Evolutionary conservation across 2,113 vertebrate genomes (phyloP).

Genomic region (Chloropsis hardwickii): DNA sequence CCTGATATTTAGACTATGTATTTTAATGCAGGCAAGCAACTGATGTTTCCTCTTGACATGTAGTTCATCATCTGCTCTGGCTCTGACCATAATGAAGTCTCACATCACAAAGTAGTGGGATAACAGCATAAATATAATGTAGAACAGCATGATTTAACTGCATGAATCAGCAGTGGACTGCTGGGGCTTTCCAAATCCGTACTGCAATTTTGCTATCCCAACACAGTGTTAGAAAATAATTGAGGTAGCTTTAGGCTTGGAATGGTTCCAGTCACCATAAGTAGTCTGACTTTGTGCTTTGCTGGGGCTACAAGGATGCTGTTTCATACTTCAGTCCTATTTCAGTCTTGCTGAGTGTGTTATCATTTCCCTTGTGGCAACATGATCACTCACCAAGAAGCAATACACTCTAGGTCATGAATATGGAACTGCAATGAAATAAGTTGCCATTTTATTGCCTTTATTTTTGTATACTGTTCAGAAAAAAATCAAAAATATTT

Average conservation of each 20-base stretch:
- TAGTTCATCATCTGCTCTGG: conserved; percentile 10
- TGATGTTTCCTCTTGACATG: not conserved
- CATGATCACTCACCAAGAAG: not conserved
- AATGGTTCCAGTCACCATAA: conserved; percentile 15
- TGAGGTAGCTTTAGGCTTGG: conserved; percentile 11
- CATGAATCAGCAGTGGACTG: conserved; percentile 33
- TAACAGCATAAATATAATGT: conserved; percentile 30
- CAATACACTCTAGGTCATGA: not conserved
- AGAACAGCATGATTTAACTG: conserved; percentile 58
- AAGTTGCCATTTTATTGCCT: not conserved
- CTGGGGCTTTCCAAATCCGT: conserved; percentile 8
- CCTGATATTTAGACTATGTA: not conserved
- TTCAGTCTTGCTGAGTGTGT: not conserved
- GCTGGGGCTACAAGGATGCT: not conserved
- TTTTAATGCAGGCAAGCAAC: not conserved
- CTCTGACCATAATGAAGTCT: conserved; percentile 5
- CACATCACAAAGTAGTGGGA: conserved; percentile 6
- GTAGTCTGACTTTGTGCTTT: not conserved
- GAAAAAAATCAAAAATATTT: not conserved
- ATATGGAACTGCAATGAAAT: not conserved
- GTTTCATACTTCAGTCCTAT: not conserved
- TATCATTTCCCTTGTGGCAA: not conserved
- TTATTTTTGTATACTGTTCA: not conserved
- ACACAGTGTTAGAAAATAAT: conserved; percentile 32
- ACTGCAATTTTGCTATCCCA: conserved; percentile 26